Conservation (phyloP, 1,140 invertebrate species). For the Adelges cooleyi region DNA sequence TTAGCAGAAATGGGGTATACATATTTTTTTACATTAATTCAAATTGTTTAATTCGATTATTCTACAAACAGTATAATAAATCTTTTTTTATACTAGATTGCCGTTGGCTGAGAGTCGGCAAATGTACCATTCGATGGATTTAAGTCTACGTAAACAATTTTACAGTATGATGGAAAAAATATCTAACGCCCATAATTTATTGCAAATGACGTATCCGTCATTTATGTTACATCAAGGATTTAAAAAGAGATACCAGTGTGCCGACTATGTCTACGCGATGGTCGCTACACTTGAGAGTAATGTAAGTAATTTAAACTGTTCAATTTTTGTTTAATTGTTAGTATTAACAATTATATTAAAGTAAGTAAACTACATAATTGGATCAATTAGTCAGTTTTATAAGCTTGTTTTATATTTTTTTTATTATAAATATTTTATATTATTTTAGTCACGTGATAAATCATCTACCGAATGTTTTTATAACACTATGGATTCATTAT, state of each 20-base stretch:
- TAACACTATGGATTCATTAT: constrained; percentile 34
- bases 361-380: too few relatives aligned
- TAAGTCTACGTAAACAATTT: constrained; percentile 65
- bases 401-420: too few relatives aligned
- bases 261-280: constrained; percentile 72
- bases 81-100: constrained; percentile 45
- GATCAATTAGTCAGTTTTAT: too few relatives aligned
- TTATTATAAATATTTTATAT: neutral
- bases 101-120: constrained; percentile 78
- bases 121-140: constrained; percentile 76
- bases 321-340: too few relatives aligned
- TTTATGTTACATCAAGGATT: constrained; percentile 70
- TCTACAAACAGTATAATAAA: constrained; percentile 32
- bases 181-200: constrained; percentile 66
- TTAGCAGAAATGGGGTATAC: constrained; percentile 85
- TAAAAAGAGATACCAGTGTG: constrained; percentile 62
- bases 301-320: too few relatives aligned
- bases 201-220: constrained; percentile 56
- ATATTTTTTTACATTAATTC: too few relatives aligned
- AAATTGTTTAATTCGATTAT: too few relatives aligned
- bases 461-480: constrained; percentile 33
- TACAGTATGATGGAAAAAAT: constrained; percentile 61
- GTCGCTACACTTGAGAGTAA: constrained; percentile 66
- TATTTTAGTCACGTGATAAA: constrained; percentile 37
- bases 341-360: too few relatives aligned